Base-by-base conservation (phyloP, 2,888 invertebrate genomes). In the Torymus tubicola region DNA sequence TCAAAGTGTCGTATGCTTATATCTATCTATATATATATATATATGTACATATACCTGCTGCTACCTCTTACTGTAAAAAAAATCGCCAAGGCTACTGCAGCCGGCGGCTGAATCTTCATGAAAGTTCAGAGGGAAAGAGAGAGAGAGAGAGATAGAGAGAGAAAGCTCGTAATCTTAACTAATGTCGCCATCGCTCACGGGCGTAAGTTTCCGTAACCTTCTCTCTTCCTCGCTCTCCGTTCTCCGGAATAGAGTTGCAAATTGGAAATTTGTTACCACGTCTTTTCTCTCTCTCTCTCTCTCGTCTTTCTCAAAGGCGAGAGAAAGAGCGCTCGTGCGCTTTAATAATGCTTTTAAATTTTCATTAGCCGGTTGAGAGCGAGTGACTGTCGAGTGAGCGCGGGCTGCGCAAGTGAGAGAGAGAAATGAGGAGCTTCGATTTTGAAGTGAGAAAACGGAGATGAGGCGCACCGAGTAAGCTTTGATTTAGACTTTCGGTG, bases 111-210 rank as follows among this genome's bases (percentile, higher is more conserved):
- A 73, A 78, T 78, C 73, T 78, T 78, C 61, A 68, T 67, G 73
- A 78, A 73, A 78, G 78, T 78, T 77, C 77, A 24, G 68, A 63
- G 42, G 8, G 42, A 42, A 8, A 42, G 42, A 8, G 42, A 42
- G 8, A 42, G 42, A 42, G 31, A 31, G 31, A 5, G 24, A 24
- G 24, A 24, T 2, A 24, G 24, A 24, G 31, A 31, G 31, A 31
- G 42, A 12, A 3, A n/a, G 14, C 60, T 58, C 24, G 67, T 84
- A 84, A 84, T 83, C 83, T 83, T 83, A 82, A 84, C 83, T 84
- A 84, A 84, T 84, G 83, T 82, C 73, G 70, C 74, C 80, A 84
- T 84, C 83, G 57, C 71, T 84, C 84, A 84, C 73, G 24, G 16
- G 76, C 64, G 57, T 61, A 82, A 82, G 63, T 81, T 82, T 50